Conservation (phyloP, 1,140 invertebrate species). For the Whitmania pigra region DNA sequence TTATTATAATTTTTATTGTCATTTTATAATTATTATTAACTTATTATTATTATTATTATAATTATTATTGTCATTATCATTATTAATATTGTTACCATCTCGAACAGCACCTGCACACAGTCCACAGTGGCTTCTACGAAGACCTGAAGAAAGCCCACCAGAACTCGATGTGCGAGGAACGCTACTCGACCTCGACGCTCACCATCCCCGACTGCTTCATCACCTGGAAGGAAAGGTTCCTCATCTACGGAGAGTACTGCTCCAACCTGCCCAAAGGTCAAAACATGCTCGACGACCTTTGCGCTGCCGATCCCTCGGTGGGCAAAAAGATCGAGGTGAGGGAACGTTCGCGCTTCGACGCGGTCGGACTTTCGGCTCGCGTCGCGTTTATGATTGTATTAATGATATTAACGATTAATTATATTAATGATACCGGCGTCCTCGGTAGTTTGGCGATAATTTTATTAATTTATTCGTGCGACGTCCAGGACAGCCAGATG, state of each 20-base stretch:
- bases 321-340: slow-evolving; percentile 49
- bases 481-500: slow-evolving; percentile 68
- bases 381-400: too few species aligned
- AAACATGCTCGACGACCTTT: slow-evolving; percentile 59
- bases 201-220: slow-evolving; percentile 60
- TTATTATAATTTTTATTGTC: too few species aligned
- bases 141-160: slow-evolving; percentile 60
- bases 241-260: slow-evolving; percentile 90
- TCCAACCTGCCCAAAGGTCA: slow-evolving; percentile 74
- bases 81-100: slow-evolving; percentile 24
- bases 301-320: slow-evolving; percentile 50
- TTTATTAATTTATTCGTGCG: background rate
- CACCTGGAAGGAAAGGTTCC: slow-evolving; percentile 72
- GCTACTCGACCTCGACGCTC: background rate
- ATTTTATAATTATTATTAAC: too few species aligned
- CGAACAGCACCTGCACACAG: slow-evolving; percentile 63
- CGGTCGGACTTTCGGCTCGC: too few species aligned
- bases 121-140: slow-evolving; percentile 67
- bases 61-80: background rate
- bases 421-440: too few species aligned
- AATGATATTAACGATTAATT: too few species aligned
- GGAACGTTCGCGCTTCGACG: background rate
- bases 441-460: too few species aligned
- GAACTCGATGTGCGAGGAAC: slow-evolving; percentile 33
- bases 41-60: background rate